phyloP scores from a whole-genome alignment of 2,888 invertebrate genomes.

The Monoplex corrugatus region DNA sequence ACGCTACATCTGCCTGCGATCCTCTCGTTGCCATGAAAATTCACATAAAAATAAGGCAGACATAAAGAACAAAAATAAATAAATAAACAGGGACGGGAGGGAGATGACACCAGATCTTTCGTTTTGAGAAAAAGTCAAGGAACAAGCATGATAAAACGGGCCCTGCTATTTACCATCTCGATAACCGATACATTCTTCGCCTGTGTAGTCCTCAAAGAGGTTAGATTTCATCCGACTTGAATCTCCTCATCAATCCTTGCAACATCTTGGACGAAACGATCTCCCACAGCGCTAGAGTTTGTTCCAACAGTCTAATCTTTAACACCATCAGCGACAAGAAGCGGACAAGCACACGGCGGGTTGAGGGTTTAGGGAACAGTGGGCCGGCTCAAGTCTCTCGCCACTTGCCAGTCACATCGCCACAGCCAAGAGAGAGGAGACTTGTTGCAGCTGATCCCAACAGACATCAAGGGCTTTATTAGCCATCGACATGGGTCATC shows the following conservation, averaged over 20 bases:
- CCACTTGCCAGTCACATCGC: conserved; percentile 19
- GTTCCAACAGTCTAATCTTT: neutral
- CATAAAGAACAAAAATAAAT: no score
- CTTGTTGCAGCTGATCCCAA: conserved; percentile 35
- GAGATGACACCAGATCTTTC: no score
- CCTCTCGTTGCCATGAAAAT: no score
- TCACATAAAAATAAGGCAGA: no score
- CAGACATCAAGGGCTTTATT: conserved; percentile 38
- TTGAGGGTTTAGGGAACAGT: neutral
- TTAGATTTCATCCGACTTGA: neutral
- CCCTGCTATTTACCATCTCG: no score
- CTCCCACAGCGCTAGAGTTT: neutral
- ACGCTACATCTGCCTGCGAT: no score
- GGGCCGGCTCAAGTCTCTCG: neutral
- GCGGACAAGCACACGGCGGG: no score
- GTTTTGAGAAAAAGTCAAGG: no score
- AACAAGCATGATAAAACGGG: no score
- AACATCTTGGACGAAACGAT: neutral
- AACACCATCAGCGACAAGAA: neutral
- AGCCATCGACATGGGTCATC: conserved; percentile 42
- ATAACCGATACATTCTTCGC: no score
- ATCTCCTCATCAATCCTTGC: neutral
- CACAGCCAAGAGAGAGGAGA: neutral
- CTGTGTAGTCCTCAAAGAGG: neutral
- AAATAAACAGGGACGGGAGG: no score